Conservation (phyloP, 1,140 invertebrate genomes). For the Andrena cerasifolii region DNA sequence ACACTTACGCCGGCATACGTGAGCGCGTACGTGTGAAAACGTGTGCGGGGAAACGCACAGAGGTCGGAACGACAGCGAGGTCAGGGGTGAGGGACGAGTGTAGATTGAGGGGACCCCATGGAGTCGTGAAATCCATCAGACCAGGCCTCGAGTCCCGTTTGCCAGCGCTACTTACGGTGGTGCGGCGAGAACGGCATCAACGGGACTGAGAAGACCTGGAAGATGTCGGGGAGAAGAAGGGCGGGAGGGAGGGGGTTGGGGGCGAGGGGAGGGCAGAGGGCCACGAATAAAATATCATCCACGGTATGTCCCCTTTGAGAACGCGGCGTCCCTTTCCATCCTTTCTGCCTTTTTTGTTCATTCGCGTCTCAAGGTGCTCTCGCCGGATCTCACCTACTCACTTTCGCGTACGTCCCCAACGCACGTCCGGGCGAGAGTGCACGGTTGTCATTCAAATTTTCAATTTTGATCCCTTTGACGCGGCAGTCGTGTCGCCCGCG, state of each 20-base stretch:
- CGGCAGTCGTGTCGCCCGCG: constrained; percentile 2
- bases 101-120: constrained; percentile 76
- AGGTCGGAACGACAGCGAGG: constrained; percentile 54
- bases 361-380: constrained; percentile 42
- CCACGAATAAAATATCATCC: constrained; percentile 75
- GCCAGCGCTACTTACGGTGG: constrained; percentile 69
- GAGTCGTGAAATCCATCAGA: constrained; percentile 79
- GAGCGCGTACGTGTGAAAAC: constrained; percentile 58
- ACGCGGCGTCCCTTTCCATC: constrained; percentile 57
- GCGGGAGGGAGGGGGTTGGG: constrained; percentile 24
- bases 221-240: constrained; percentile 49
- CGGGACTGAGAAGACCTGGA: constrained; percentile 63
- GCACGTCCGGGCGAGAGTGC: constrained; percentile 51
- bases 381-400: constrained; percentile 52
- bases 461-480: constrained; percentile 56
- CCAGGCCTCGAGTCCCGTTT: constrained; percentile 68
- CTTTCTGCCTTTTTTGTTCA: constrained; percentile 41
- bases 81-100: constrained; percentile 64
- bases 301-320: constrained; percentile 75
- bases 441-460: constrained; percentile 63
- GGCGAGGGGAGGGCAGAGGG: too few species aligned
- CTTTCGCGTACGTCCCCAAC: constrained; percentile 28
- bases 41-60: constrained; percentile 58
- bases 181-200: constrained; percentile 71
- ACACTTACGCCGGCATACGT: constrained; percentile 51